Conservation (phyloP, 2,113 vertebrate genomes). For the Salvator merianae region DNA sequence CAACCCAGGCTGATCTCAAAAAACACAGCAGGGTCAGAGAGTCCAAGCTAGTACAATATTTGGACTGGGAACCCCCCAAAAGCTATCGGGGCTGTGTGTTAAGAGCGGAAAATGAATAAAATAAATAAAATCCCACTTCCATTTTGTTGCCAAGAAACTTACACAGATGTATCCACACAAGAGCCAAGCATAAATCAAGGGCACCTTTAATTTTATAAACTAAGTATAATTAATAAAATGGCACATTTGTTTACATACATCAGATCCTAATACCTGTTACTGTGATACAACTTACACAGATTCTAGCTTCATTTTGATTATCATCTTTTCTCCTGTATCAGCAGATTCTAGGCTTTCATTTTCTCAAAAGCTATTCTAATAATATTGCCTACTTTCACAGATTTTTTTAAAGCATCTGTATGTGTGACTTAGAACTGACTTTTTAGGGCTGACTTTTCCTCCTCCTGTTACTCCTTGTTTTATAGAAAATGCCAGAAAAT, state of each 20-base stretch:
- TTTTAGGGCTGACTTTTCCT: not conserved
- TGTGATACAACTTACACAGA: not conserved
- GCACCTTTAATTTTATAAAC: too few relatives aligned
- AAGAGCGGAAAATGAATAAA: not conserved
- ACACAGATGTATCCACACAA: too few relatives aligned
- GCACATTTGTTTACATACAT: not conserved
- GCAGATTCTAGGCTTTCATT: not conserved
- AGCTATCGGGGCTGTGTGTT: too few relatives aligned
- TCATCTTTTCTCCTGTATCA: not conserved
- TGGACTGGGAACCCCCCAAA: too few relatives aligned
- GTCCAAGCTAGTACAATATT: too few relatives aligned
- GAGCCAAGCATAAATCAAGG: too few relatives aligned
- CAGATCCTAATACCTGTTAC: not conserved
- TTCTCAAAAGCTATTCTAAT: slow-evolving; percentile 1
- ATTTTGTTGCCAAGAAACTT: too few relatives aligned
- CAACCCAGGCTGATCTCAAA: too few relatives aligned
- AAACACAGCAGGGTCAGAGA: too few relatives aligned
- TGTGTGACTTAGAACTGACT: not conserved
- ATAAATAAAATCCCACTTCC: not conserved
- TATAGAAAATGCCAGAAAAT: slow-evolving; percentile 4
- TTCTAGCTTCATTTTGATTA: not conserved
- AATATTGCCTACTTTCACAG: not conserved
- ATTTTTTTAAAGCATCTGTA: not conserved
- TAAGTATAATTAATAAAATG: not conserved
- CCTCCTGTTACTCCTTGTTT: not conserved